A percentile compares a stretch with the other conserved stretches of the same genome.
Conservation (phyloP, 1,140 invertebrate genomes). For the Tenebrio molitor region DNA sequence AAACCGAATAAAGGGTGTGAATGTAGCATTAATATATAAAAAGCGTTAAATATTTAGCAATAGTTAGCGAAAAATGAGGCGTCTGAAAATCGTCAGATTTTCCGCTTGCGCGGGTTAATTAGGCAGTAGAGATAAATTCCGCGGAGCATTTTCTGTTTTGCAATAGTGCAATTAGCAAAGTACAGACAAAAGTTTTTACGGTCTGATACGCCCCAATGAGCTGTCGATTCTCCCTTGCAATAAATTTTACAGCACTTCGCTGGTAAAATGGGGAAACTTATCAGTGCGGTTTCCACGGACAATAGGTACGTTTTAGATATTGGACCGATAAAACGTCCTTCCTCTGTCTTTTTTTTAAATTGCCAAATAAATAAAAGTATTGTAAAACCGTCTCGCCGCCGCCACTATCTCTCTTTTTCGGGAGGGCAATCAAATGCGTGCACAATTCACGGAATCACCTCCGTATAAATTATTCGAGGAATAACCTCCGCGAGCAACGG, state of each 20-base stretch:
- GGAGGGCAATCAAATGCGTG: constrained; percentile 23
- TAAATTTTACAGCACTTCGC: constrained; percentile 37
- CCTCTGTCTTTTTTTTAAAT: constrained; percentile 27
- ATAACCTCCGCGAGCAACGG: background rate
- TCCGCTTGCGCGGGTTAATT: background rate
- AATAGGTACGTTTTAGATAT: constrained; percentile 34
- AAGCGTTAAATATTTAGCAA: no score
- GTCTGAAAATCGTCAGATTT: no score
- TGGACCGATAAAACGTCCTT: constrained; percentile 24
- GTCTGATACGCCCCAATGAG: constrained; percentile 28
- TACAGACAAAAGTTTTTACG: constrained; percentile 33
- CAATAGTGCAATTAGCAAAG: constrained; percentile 20
- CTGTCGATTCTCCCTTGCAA: constrained; percentile 26
- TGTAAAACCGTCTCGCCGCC: constrained; percentile 20
- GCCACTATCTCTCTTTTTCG: background rate
- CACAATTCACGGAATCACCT: background rate
- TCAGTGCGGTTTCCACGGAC: constrained; percentile 33
- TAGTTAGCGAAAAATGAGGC: no score
- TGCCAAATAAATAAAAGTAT: constrained; percentile 31
- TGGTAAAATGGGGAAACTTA: constrained; percentile 36
- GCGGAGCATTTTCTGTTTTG: constrained; percentile 4
- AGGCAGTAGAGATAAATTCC: background rate
- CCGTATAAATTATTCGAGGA: constrained; percentile 4
- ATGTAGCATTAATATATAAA: no score
- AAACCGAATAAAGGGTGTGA: no score